Evolutionary conservation across 2,888 invertebrate genomes (phyloP).

Genomic region (Lepidocyrtinus sp.): DNA sequence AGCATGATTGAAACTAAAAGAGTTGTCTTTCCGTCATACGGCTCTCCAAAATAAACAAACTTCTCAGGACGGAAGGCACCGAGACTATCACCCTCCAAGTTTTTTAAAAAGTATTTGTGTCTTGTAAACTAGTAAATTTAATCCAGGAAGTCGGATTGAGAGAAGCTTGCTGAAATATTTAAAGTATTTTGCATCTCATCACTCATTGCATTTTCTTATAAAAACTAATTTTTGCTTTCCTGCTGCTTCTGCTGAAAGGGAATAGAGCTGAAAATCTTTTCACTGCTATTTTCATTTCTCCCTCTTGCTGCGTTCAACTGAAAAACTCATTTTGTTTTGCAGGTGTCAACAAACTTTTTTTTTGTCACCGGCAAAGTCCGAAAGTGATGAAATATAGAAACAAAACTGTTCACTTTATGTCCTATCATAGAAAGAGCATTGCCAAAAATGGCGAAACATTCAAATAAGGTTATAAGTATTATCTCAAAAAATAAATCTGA

Average conservation of each 20-base stretch:
- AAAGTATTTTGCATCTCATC: background rate
- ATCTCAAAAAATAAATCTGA: slow-evolving; percentile 18
- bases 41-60: too few species aligned
- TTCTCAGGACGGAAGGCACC: too few species aligned
- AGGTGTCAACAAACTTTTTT: slow-evolving; percentile 25
- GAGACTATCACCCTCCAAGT: too few species aligned
- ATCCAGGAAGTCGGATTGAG: background rate
- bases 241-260: slow-evolving; percentile 10
- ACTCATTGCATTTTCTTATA: background rate
- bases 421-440: background rate
- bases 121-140: too few species aligned
- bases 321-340: background rate
- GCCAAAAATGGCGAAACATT: background rate
- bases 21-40: too few species aligned
- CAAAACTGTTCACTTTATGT: background rate
- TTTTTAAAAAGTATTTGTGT: too few species aligned
- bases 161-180: background rate
- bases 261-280: background rate
- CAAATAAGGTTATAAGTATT: background rate
- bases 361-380: slow-evolving; percentile 8
- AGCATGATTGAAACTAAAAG: too few species aligned
- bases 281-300: slow-evolving; percentile 1
- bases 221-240: background rate
- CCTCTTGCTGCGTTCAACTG: background rate
- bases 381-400: background rate